Evolutionary conservation across 2,113 vertebrate genomes (phyloP).

Genomic region (Albula glossodonta): DNA sequence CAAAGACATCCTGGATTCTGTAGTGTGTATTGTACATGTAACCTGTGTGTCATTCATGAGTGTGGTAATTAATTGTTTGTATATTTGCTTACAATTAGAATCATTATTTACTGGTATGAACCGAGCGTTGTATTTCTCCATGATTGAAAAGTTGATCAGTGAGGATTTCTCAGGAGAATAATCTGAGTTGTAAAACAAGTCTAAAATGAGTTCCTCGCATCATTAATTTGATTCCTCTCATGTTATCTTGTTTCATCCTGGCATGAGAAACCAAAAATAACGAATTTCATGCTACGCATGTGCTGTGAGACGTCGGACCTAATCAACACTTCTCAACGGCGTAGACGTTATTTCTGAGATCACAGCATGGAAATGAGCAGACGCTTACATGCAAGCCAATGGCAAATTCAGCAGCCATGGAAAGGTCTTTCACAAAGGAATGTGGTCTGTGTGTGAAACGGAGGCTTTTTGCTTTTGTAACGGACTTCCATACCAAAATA

Average conservation of each 20-base stretch:
- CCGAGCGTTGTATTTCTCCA: too few species aligned
- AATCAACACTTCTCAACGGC: conserved; percentile 18
- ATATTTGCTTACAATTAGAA: too few species aligned
- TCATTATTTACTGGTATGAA: too few species aligned
- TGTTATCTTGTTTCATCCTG: not conserved
- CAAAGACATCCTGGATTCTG: too few species aligned
- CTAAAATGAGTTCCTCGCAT: not conserved
- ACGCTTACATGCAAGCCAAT: not conserved
- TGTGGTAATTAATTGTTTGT: too few species aligned
- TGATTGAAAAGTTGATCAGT: not conserved
- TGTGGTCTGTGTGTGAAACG: not conserved
- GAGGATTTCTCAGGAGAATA: not conserved
- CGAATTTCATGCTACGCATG: not conserved
- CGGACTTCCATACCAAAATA: too few species aligned
- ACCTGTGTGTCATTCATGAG: too few species aligned
- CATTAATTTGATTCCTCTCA: not conserved
- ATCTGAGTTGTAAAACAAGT: too few species aligned
- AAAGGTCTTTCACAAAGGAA: not conserved
- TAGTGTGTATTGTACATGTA: too few species aligned
- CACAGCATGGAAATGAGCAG: not conserved
- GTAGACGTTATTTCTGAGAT: not conserved
- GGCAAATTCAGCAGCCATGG: not conserved
- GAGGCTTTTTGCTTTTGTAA: not conserved
- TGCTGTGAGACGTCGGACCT: not conserved
- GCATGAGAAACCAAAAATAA: not conserved